Evolutionary conservation across 2,113 vertebrate species (phyloP).

Genomic region (Dissostichus mawsoni): DNA sequence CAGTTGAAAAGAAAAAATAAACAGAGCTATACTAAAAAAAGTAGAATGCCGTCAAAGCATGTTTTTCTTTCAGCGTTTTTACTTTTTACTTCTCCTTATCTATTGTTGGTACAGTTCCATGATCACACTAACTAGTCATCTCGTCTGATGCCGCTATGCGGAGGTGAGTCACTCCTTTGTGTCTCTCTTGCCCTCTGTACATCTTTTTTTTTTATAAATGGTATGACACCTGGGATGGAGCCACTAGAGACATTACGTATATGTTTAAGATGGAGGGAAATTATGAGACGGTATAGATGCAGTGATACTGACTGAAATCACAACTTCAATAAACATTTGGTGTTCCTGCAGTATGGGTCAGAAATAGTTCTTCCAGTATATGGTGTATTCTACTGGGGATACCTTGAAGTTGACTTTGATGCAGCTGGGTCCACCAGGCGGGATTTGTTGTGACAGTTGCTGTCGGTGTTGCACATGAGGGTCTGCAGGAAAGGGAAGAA

Average conservation of each 20-base stretch:
- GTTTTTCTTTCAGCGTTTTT: too few species aligned
- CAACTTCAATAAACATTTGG: background rate
- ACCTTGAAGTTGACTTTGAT: slow-evolving; percentile 48
- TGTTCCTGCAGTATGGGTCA: background rate
- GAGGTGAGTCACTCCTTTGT: slow-evolving; percentile 10
- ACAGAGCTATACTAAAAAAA: too few species aligned
- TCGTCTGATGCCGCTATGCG: background rate
- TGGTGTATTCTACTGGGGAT: background rate
- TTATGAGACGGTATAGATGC: background rate
- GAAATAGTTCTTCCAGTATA: background rate
- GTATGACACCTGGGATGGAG: background rate
- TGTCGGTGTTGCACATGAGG: slow-evolving; percentile 92
- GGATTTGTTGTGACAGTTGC: slow-evolving; percentile 86
- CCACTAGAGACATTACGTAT: background rate
- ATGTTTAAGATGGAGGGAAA: background rate
- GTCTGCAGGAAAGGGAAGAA: slow-evolving; percentile 96
- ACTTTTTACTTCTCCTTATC: too few species aligned
- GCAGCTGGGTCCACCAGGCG: slow-evolving; percentile 57
- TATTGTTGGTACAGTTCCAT: slow-evolving; percentile 29
- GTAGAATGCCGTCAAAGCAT: too few species aligned
- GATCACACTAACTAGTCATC: slow-evolving; percentile 16
- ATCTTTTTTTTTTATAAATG: background rate
- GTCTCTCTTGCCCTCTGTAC: background rate
- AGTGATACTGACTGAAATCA: background rate
- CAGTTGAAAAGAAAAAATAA: too few species aligned